Base-by-base conservation (phyloP, 2,113 vertebrate species). In the Pelecanoides urinatrix region DNA sequence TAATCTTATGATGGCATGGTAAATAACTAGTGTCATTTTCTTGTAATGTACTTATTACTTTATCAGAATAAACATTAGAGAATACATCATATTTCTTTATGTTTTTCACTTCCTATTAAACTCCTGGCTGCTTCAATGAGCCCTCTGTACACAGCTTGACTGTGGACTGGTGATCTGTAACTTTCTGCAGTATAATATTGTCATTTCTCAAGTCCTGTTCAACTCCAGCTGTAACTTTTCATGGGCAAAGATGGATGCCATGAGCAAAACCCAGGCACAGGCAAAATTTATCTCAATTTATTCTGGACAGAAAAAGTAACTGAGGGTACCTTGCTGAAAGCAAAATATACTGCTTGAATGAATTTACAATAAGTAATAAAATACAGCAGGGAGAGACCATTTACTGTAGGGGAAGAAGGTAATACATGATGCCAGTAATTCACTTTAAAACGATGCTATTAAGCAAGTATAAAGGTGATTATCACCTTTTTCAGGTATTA, bases 251-350 rank as follows among this genome's bases (percentile, higher is more conserved):
- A 96, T 66, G 76, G 76, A 94, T 97, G 75, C 90, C 75, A 91
- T 6, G 26, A 93, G 73, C 68, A 91, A 80, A 93, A 94, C 23
- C 10, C n/a, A 89, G 90, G 66, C 66, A 68, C 36, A 49, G 70
- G 73, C 45, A 79, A 87, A 93, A 97, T 96, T 94, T 76, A 85
- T 96, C 94, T 97, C 96, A 88, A 94, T 97, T 96, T 96, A 76
- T 87, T 86, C 88, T 42, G 70, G 65, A 75, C 58, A 87, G 86
- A 89, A 93, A 90, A 95, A 88, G 87, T 78, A 91, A 88, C 90
- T 9, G 22, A 40, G 44, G 49, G 44, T 93, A 81, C 85, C 55
- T 73, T 56, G 74, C 50, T 88, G 95, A 84, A 96, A 96, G 85
- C 67, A 96, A 95, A 96, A 95, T 73, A 92, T 30, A 82, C 87